Base-by-base conservation (phyloP, 2,888 invertebrate species). In the Drosophila crucigera region DNA sequence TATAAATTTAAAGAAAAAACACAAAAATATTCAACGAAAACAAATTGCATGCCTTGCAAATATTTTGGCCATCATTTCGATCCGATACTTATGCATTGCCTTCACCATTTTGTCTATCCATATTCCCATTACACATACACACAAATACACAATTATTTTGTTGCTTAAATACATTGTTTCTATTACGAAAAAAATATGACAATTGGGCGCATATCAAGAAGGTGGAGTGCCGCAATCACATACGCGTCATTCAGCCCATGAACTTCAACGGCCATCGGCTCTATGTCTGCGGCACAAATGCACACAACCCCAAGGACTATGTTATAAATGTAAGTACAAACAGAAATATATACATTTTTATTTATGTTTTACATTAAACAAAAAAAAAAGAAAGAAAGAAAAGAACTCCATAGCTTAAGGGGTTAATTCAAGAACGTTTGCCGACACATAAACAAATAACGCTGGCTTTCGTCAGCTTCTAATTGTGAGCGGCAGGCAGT, bases 171-270 rank as follows among this genome's bases (percentile, higher is more conserved):
- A 43, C 43, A 58, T 78, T 69, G 39, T 75, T 81, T 80, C 28
- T 58, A 54, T 78, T 76, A 53, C 49, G 11, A 37, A 56, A 33
- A n/a, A 66, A 66, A n/a, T 28, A 56, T 39, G 56, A 68, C 58
- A 73, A 95, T 62, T 64, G 64, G 82, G 76, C 82, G 39, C 76
- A 64, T 60, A 65, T 76, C 66, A 92, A 98, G 98, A 97, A 98
- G 94, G 98, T 98, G 94, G 98, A 98, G 93, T 98, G 98, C 94
- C 96, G 98, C 71, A 98, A 98, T 94, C 98, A 98, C 94, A 97
- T 98, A 83, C 95, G 98, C 90, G 98, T 98, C 72, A 98, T 98
- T 84, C 98, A 98, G 92, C 97, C 98, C 14, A 97, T 98, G 96
- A 97, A 97, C 39, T 97, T 97, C 92, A 89, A 86, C 56, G 98